Evolutionary conservation across 2,113 vertebrate species (phyloP).

Genomic region (Periophthalmus modestus): DNA sequence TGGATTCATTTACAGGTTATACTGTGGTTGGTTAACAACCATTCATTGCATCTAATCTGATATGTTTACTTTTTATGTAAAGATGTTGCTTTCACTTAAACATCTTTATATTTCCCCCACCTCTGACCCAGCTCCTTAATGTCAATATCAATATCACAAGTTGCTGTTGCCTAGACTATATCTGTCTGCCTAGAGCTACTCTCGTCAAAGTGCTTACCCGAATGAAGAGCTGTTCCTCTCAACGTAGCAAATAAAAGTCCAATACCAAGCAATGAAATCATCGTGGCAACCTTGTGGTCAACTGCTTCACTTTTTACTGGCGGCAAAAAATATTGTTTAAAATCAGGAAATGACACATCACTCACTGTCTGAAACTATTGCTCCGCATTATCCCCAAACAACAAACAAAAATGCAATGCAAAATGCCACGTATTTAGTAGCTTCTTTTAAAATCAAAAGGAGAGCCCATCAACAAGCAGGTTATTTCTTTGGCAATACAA

Average conservation of each 20-base stretch:
- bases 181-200: neutral
- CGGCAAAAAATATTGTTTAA: constrained; percentile 17
- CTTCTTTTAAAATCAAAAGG: neutral
- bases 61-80: no score
- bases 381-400: neutral
- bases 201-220: constrained; percentile 34
- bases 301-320: neutral
- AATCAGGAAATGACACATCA: constrained; percentile 44
- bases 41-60: no score
- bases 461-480: no score
- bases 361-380: neutral
- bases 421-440: neutral
- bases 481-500: no score
- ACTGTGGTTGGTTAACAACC: neutral
- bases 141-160: neutral
- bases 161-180: neutral
- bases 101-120: neutral
- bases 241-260: constrained; percentile 18
- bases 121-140: neutral
- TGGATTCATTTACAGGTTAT: neutral
- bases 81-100: neutral
- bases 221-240: constrained; percentile 21
- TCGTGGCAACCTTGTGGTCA: neutral
- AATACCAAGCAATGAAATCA: constrained; percentile 15
- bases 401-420: neutral